Evolutionary conservation across 2,797 vertebrate species (phyloP).

Genomic region (Heliangelus exortis): DNA sequence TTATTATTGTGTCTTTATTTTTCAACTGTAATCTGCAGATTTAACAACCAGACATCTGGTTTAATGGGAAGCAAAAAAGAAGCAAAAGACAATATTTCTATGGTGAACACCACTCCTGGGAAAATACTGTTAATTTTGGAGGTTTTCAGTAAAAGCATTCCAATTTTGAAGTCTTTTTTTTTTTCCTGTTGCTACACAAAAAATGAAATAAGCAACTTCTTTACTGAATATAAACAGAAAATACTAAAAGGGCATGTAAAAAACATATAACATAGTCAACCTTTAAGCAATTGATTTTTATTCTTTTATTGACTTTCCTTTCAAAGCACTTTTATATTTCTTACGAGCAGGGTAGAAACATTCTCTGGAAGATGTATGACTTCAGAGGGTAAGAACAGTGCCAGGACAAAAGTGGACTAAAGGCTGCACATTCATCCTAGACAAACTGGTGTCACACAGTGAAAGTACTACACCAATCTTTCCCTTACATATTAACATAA

Average conservation of each 20-base stretch:
- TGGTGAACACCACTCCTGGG: fast-evolving
- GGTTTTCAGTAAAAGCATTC: not conserved
- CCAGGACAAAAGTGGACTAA: not conserved
- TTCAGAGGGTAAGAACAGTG: not conserved
- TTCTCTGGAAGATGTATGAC: not conserved
- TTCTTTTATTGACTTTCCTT: not conserved
- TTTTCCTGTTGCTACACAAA: not conserved
- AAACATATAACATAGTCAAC: not conserved
- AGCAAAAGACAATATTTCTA: not conserved
- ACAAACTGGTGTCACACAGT: not conserved
- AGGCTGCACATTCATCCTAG: not conserved
- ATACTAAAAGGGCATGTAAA: not conserved
- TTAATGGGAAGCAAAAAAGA: not conserved
- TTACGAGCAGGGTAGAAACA: not conserved
- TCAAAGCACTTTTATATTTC: not conserved
- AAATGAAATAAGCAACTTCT: not conserved
- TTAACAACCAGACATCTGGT: not conserved
- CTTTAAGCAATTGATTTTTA: not conserved
- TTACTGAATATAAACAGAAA: not conserved
- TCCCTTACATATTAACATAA: not conserved
- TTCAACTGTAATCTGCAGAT: not conserved
- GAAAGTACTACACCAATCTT: not conserved
- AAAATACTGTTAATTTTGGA: not conserved
- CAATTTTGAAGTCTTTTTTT: not conserved
- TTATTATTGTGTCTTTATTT: not conserved